Evolutionary conservation across 2,113 vertebrate genomes (phyloP), one percentile per base, ranked within the genome.

Genomic region (Notarius lentiginosus): DNA sequence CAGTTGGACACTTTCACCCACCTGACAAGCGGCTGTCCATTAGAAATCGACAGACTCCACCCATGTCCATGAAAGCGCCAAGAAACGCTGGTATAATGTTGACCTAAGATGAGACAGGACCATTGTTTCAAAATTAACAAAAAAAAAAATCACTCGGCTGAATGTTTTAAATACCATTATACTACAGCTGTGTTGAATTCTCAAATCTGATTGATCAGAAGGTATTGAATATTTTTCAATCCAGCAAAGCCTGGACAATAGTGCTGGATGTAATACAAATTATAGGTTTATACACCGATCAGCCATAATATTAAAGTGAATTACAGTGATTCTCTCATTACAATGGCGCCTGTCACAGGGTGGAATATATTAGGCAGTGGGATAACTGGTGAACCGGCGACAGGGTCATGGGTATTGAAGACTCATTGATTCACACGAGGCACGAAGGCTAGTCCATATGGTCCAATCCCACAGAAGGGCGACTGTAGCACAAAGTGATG

Each of bases 51-150:
- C 98, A 99, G 84, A 97, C 93, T 86, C 94, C 96, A 30, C 97
- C 96, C 89, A 93, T 95, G 82, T 94, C 96, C 89, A 97, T 97
- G 92, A 99, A 96, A 0, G 96, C 95, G 84, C 94, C 92, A 65
- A 93, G 93, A 89, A 99, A 91, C 90, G 90, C 90, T 55, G 97
- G 96, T 60, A 99, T 88, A 66, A 95, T 85, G 88, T 99, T 99
- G 89, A 97, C 96, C 98, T 99, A 93, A 60, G 92, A 1, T 1
- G 66, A 92, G 91, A 88, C n/a, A 55, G 20, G 47, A 61, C 41
- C 20, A 34, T 63, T 84, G 27, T 65, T 70, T 12, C 20, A 79
- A 58, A 72, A 9, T 65, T 49, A 6, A 75, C 34, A 2, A 41
- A 41, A 41, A 41, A 41, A 41, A 63, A 55, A 61, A n/a, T 82